Percentiles rank a stretch among this genome's conserved stretches.
These are phyloP conservation scores for Lithosia quadra DNA, from an alignment of 2,888 invertebrate species.

Conservation along the genomic window DNA sequence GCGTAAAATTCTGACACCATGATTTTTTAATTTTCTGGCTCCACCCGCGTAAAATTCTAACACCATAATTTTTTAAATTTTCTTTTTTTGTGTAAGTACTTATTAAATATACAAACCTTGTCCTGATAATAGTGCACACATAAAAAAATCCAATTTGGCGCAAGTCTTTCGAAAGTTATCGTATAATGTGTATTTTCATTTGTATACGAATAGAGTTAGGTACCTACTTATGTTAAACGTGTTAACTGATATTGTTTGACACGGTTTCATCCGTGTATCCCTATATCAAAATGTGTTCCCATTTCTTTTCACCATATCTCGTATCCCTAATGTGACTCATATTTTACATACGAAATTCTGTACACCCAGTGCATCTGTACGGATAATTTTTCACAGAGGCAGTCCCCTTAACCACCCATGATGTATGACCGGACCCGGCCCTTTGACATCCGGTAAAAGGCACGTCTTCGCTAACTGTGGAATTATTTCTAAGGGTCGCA, in stretches of 20 bases:
- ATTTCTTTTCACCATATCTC: conserved; percentile 1
- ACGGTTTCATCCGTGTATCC: not conserved
- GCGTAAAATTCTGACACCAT: too few species aligned
- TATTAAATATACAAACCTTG: too few species aligned
- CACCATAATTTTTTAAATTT: too few species aligned
- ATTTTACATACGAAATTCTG: conserved; percentile 25
- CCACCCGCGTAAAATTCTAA: too few species aligned
- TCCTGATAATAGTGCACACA: too few species aligned
- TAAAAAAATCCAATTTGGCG: too few species aligned
- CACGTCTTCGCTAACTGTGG: conserved; percentile 67
- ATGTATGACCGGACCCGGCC: conserved; percentile 69
- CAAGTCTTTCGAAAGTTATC: too few species aligned
- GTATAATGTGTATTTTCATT: too few species aligned
- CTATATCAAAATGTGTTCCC: conserved; percentile 1
- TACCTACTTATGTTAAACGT: not conserved
- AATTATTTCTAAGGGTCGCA: conserved; percentile 71
- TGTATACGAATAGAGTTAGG: too few species aligned
- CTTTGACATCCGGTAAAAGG: conserved; percentile 73
- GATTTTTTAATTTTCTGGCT: too few species aligned
- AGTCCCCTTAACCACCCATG: conserved; percentile 71
- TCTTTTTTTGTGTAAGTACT: too few species aligned
- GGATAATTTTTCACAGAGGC: conserved; percentile 69
- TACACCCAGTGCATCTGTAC: conserved; percentile 29
- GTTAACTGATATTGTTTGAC: not conserved
- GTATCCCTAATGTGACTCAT: conserved; percentile 12